Evolutionary conservation across 2,888 invertebrate genomes (phyloP).

Genomic region (Amblyjoppa fuscipennis): DNA sequence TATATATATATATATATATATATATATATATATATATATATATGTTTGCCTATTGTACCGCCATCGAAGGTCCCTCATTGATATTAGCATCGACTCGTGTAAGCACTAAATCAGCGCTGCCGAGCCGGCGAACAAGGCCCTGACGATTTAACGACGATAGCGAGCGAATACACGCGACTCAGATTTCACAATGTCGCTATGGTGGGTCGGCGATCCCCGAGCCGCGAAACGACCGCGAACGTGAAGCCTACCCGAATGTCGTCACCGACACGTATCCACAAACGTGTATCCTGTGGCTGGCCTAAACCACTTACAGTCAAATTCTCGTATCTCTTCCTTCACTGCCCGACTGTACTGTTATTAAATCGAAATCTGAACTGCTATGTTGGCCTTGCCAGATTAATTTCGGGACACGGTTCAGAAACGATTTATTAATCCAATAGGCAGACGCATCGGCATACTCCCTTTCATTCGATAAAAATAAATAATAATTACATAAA

Average conservation of each 20-base stretch:
- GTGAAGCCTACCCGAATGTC: constrained; percentile 19
- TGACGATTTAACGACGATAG: constrained; percentile 25
- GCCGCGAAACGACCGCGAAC: constrained; percentile 20
- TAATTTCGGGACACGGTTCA: constrained; percentile 17
- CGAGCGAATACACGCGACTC: background rate
- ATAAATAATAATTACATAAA: background rate
- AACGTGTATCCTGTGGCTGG: background rate
- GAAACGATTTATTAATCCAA: constrained; percentile 6
- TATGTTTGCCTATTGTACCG: constrained; percentile 6
- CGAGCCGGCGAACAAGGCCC: background rate
- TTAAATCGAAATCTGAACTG: constrained; percentile 11
- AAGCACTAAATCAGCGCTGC: constrained; percentile 1
- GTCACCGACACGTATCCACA: constrained; percentile 14
- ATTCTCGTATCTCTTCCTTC: background rate
- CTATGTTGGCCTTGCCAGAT: background rate
- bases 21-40: too few species aligned
- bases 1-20: too few species aligned
- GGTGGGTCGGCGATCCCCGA: constrained; percentile 2
- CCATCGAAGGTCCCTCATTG: background rate
- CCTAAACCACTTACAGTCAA: constrained; percentile 2
- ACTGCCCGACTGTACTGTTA: constrained; percentile 1
- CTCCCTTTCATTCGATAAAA: background rate
- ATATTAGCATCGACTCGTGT: constrained; percentile 4
- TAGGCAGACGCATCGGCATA: background rate
- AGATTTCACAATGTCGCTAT: constrained; percentile 21